Percentiles rank a stretch among this genome's conserved stretches.
These are phyloP conservation scores for Heliconius hermathena DNA, from an alignment of 1,140 invertebrate species.

Conservation along the genomic window DNA sequence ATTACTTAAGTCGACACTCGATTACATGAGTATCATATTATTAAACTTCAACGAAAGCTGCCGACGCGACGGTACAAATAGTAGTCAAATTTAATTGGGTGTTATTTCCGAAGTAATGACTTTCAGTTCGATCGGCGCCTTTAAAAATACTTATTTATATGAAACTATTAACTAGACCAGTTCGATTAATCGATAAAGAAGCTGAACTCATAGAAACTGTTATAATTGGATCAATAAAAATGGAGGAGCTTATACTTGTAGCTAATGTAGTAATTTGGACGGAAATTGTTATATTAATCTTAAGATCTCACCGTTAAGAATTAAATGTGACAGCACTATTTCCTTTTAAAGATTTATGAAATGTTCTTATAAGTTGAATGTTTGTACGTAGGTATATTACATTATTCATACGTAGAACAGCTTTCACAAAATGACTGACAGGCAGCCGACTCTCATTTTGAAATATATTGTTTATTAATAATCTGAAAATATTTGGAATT, in stretches of 20 bases:
- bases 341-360: neutral
- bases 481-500: too few species aligned
- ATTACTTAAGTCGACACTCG: neutral
- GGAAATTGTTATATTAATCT: slow-evolving; percentile 37
- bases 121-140: slow-evolving; percentile 62
- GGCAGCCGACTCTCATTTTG: neutral
- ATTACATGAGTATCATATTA: neutral
- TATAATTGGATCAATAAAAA: slow-evolving; percentile 35
- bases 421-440: slow-evolving; percentile 1
- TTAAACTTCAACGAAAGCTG: neutral
- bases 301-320: slow-evolving; percentile 24
- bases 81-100: slow-evolving; percentile 60
- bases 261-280: slow-evolving; percentile 27
- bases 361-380: neutral
- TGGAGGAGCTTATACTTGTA: slow-evolving; percentile 24
- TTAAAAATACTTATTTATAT: slow-evolving; percentile 72
- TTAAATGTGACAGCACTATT: slow-evolving; percentile 15
- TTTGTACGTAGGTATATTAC: neutral
- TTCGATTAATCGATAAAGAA: slow-evolving; percentile 60
- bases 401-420: neutral
- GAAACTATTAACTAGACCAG: slow-evolving; percentile 68
- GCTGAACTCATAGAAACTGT: slow-evolving; percentile 33
- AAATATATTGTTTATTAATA: neutral
- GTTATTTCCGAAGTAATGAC: slow-evolving; percentile 65
- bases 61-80: slow-evolving; percentile 52